Evolutionary conservation across 2,888 invertebrate species (phyloP).

Genomic region (Monoplex corrugatus): DNA sequence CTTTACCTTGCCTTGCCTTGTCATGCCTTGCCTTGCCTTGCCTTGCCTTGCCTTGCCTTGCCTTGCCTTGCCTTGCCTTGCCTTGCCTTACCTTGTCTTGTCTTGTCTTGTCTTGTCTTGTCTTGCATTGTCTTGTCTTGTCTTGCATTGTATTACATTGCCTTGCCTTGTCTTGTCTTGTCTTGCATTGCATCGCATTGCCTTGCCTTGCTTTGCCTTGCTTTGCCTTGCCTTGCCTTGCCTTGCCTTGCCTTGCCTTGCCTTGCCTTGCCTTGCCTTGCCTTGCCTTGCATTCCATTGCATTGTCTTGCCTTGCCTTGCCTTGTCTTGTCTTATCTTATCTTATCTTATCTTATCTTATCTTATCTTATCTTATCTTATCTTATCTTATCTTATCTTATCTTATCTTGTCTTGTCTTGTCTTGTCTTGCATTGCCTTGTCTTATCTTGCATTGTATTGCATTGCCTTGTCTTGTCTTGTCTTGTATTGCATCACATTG

Average conservation of each 20-base stretch:
- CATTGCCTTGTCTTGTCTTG: too few relatives aligned
- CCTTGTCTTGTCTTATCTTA: too few relatives aligned
- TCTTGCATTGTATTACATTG: too few relatives aligned
- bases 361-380: too few relatives aligned
- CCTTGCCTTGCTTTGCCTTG: constrained; percentile 14
- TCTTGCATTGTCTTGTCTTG: too few relatives aligned
- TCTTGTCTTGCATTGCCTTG: not conserved
- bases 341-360: too few relatives aligned
- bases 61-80: not conserved
- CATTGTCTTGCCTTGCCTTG: not conserved
- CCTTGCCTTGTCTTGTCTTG: too few relatives aligned
- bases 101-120: not conserved
- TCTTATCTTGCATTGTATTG: not conserved
- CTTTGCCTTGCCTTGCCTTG: constrained; percentile 32
- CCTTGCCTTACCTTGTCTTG: constrained; percentile 24
- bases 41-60: not conserved
- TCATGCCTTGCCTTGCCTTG: not conserved
- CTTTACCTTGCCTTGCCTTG: not conserved
- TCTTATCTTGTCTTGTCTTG: too few relatives aligned
- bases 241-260: constrained; percentile 27
- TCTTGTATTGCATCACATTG: too few relatives aligned
- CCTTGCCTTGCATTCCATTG: not conserved
- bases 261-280: constrained; percentile 35
- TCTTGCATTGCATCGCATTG: too few relatives aligned
- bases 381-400: too few relatives aligned